Evolutionary conservation across 2,113 vertebrate genomes (phyloP), one percentile per base, ranked within the genome.

Genomic region (Actinemys pallida): DNA sequence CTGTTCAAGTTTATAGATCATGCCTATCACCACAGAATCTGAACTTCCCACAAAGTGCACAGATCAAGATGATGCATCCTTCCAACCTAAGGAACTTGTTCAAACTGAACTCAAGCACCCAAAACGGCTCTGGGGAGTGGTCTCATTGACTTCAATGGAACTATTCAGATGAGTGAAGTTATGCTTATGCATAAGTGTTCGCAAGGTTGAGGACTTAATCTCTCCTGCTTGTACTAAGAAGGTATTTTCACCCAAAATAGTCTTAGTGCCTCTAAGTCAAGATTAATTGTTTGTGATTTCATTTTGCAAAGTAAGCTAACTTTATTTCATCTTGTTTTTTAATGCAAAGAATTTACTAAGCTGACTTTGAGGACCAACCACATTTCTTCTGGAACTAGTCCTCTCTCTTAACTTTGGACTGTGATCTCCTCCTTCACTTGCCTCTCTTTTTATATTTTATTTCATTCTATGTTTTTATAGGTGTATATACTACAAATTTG

Each of bases 401-500:
- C 8, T 39, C 22, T 72, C 24, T 76, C 39, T 76, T 76, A 25
- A 45, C 95, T 94, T 89, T 0, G 2, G 82, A 95, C 65, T 85
- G n/a, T 95, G 95, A 82, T 89, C 95, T 91, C 84, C 88, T 96
- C 93, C 59, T 84, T 69, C 95, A 52, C 65, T 72, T 22, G 19
- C 20, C 13, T 9, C 13, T 91, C 42, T 90, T 83, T 91, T 84
- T 69, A 8, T 20, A 80, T 90, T 94, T 76, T 54, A 20, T 87
- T 88, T 81, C 80, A 53, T 1, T 65, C 19, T 29, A n/a, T 54
- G 53, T 75, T 92, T 92, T 47, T 42, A 89, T 89, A 96, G 86
- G 85, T 96, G 88, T n/a, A 94, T 93, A 93, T 81, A 84, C 62
- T 42, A 31, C 81, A 90, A 59, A 57, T 57, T 27, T 57, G 10